phyloP scores from a whole-genome alignment of 2,797 vertebrate genomes.

The Pteronotus mesoamericanus region DNA sequence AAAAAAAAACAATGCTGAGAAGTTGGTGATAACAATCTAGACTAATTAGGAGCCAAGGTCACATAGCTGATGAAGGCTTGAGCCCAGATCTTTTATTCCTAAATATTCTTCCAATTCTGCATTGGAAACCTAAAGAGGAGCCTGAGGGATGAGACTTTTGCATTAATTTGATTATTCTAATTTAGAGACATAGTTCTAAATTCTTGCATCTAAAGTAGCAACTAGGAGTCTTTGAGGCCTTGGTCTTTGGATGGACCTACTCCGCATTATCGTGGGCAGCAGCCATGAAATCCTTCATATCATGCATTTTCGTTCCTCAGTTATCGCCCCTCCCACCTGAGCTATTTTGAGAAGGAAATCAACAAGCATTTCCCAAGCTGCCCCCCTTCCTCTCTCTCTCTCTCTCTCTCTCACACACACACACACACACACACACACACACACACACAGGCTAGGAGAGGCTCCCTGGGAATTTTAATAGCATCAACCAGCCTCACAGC shows the following conservation, averaged over 20 bases:
- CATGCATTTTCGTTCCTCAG: not conserved
- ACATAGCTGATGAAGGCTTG: not conserved
- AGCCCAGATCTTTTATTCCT: not conserved
- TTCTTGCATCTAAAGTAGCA: not conserved
- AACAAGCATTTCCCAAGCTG: conserved; percentile 11
- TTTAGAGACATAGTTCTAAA: not conserved
- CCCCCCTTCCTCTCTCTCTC: not conserved
- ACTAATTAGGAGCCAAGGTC: not conserved
- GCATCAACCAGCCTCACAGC: not conserved
- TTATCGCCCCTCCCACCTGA: conserved; percentile 24
- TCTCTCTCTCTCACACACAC: not conserved
- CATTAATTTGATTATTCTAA: conserved; percentile 33
- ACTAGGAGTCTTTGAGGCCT: not conserved
- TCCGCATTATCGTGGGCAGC: not conserved
- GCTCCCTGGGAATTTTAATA: not conserved
- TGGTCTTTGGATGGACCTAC: not conserved
- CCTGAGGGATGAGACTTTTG: not conserved
- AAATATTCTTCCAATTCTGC: not conserved
- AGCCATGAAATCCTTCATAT: not conserved
- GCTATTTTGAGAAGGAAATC: conserved; percentile 48
- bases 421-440: not conserved
- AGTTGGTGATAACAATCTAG: not conserved
- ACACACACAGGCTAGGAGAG: not conserved
- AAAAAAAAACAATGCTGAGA: not conserved
- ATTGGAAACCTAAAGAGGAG: not conserved